Evolutionary conservation across 2,113 vertebrate species (phyloP).

Genomic region (Oncorhynchus gorbuscha): DNA sequence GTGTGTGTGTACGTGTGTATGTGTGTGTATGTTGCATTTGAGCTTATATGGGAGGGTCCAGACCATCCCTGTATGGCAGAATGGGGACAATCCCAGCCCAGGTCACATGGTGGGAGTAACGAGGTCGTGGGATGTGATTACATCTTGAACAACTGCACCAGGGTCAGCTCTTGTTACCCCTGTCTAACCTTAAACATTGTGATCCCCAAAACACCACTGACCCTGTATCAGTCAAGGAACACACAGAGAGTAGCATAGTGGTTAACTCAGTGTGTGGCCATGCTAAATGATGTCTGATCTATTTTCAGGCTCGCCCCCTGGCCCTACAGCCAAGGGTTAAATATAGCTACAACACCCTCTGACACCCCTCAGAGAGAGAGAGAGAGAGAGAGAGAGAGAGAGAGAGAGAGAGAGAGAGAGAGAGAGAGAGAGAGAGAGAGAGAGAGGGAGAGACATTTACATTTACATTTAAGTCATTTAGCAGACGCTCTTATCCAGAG

Average conservation of each 20-base stretch:
- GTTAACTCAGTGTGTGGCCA: neutral
- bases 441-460: neutral
- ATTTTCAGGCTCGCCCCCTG: neutral
- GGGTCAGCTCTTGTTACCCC: neutral
- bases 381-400: neutral
- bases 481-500: too few relatives aligned
- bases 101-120: neutral
- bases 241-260: neutral
- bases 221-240: neutral
- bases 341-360: neutral
- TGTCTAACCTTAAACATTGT: neutral
- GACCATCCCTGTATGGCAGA: neutral
- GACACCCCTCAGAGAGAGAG: neutral
- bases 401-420: neutral
- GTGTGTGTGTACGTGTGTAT: constrained; percentile 8
- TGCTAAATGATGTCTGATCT: neutral
- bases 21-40: neutral
- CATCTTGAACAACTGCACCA: neutral
- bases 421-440: neutral
- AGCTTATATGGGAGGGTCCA: neutral
- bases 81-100: neutral
- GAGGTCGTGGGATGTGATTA: neutral
- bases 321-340: neutral
- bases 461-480: too few relatives aligned
- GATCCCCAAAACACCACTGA: neutral